Base-by-base conservation (phyloP, 2,888 invertebrate species). In the Drosophila atroscutellata region DNA sequence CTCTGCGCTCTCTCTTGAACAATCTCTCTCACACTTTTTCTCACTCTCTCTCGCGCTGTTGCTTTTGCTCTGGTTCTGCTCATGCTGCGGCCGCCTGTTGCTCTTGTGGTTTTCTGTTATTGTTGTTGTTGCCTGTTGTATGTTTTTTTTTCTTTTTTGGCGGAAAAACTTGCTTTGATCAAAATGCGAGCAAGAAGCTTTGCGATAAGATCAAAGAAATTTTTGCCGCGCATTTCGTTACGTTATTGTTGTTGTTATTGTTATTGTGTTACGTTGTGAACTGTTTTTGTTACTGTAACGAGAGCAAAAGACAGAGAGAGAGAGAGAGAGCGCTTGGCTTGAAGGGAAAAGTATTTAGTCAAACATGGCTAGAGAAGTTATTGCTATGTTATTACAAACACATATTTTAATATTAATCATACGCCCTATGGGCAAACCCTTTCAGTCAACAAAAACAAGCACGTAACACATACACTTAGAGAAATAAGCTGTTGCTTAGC, bases 81-180 rank as follows among this genome's bases (percentile, higher is more conserved):
- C 51, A 52, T 61, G 61, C 39, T 60, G 61, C 54, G 39, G 47
- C 70, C 55, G 75, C 63, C 79, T 75, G 80, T 72, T 78, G 75
- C 77, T 77, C 72, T 80, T 72, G 64, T 76, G 68, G 83, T 70
- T 81, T 78, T 78, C 72, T 75, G 75, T 75, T 75, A 61, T 75
- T 73, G 54, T 66, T 73, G 54, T 66, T 59, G 36, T 62, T 60
- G 50, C 54, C 45, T 54, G 67, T 32, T 55, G 55, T 50, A 28
- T 72, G 66, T 39, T 56, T 75, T 67, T 74, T 66, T 81, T 83
- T 80, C 73, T 83, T 70, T 91, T 92, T 91, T 92, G 92, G 92
- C 93, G 93, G 93, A 93, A 93, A 92, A 93, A 92, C 93, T 92
- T 87, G 92, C 93, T 93, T 93, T 93, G 93, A 93, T 93, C 93